These are phyloP conservation scores for Peromyscus californicus DNA, from an alignment of 2,113 vertebrate genomes.

Conservation along the genomic window DNA sequence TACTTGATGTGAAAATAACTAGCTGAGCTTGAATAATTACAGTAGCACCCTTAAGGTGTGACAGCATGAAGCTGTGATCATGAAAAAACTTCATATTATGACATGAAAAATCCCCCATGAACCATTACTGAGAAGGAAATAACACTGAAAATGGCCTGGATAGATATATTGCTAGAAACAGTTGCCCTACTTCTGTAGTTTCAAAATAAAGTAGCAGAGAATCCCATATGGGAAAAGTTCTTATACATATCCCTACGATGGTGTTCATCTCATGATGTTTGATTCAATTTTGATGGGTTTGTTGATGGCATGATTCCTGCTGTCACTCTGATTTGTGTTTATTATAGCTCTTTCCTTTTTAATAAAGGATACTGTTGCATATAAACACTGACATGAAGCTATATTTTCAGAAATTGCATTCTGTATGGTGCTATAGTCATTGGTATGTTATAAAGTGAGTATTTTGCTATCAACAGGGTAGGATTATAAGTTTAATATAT, in stretches of 20 bases:
- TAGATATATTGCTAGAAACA: constrained; percentile 60
- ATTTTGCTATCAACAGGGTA: constrained; percentile 36
- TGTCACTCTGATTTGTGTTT: constrained; percentile 77
- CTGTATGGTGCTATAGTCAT: not conserved
- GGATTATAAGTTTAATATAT: constrained; percentile 47
- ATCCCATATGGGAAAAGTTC: constrained; percentile 64
- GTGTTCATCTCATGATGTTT: constrained; percentile 68
- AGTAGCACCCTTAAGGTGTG: constrained; percentile 4
- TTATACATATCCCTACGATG: constrained; percentile 44
- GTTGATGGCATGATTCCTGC: constrained; percentile 58
- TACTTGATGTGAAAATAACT: constrained; percentile 39
- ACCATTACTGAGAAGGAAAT: constrained; percentile 53
- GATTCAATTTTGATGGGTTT: constrained; percentile 75
- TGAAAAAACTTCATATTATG: not conserved
- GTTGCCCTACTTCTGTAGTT: constrained; percentile 66
- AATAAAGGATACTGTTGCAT: constrained; percentile 73
- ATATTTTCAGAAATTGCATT: constrained; percentile 68
- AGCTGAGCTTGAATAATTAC: constrained; percentile 24
- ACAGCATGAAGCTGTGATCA: constrained; percentile 32
- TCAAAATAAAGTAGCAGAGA: constrained; percentile 62
- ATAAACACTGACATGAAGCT: constrained; percentile 65
- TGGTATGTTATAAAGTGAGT: constrained; percentile 50
- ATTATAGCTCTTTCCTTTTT: constrained; percentile 74
- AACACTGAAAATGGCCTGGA: not conserved
- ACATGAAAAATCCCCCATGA: constrained; percentile 24